phyloP scores from a whole-genome alignment of 1,140 invertebrate species.

The Cheumatopsyche charites region DNA sequence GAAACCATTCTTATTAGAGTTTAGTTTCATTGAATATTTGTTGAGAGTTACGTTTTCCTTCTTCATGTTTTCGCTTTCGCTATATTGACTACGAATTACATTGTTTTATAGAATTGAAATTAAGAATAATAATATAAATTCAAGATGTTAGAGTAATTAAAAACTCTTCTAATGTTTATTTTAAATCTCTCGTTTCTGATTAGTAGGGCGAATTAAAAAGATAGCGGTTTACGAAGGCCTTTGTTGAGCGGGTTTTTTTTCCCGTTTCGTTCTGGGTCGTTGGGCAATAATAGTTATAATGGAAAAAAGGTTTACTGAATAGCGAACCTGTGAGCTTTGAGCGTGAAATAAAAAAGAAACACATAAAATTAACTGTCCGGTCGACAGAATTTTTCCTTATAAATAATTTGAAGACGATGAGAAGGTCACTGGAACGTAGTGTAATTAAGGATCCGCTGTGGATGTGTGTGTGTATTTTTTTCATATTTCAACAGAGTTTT shows the following conservation, averaged over 20 bases:
- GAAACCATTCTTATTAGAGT: too few species aligned
- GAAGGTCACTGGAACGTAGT: background rate
- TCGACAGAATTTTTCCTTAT: background rate
- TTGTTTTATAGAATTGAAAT: too few species aligned
- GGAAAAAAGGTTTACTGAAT: conserved; percentile 12
- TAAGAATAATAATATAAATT: too few species aligned
- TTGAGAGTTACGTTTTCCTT: too few species aligned
- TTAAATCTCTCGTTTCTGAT: background rate
- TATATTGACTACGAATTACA: too few species aligned
- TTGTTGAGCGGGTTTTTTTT: conserved; percentile 1
- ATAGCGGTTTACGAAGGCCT: background rate
- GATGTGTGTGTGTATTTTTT: too few species aligned
- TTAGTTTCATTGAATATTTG: too few species aligned
- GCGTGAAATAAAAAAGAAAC: background rate
- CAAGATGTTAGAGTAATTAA: too few species aligned
- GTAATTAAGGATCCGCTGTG: background rate
- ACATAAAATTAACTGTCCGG: background rate
- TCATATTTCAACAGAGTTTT: too few species aligned
- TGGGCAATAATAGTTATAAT: conserved; percentile 29
- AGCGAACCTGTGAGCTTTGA: background rate
- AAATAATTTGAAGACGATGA: background rate
- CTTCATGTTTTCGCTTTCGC: too few species aligned
- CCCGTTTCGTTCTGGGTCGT: conserved; percentile 14
- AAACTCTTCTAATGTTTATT: too few species aligned
- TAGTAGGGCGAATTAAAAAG: conserved; percentile 6